Percentiles rank a stretch among this genome's conserved stretches.
These are phyloP conservation scores for Bimastos eiseni DNA, from an alignment of 2,888 invertebrate genomes.

Conservation along the genomic window DNA sequence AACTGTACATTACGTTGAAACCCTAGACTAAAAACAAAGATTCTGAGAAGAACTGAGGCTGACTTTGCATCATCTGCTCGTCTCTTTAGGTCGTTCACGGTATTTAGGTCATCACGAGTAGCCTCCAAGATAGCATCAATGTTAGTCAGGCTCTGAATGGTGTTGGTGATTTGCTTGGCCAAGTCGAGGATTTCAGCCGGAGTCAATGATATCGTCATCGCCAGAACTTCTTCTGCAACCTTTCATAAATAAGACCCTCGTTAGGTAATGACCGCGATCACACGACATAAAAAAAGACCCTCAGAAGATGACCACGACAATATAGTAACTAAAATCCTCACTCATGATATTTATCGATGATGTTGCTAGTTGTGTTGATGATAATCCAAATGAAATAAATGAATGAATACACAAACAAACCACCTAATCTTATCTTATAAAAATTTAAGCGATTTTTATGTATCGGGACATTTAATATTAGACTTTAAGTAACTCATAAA, in stretches of 20 bases:
- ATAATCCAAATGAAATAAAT: neutral
- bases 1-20: neutral
- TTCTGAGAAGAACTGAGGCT: constrained; percentile 46
- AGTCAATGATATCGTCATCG: constrained; percentile 79
- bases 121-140: constrained; percentile 88
- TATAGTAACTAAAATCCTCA: neutral
- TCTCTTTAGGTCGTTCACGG: constrained; percentile 75
- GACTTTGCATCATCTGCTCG: constrained; percentile 79
- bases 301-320: neutral
- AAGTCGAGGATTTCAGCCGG: constrained; percentile 68
- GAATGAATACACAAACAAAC: neutral
- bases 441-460: neutral
- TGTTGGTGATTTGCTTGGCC: constrained; percentile 71
- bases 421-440: neutral
- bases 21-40: neutral
- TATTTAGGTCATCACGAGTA: constrained; percentile 79
- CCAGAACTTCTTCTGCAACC: constrained; percentile 69
- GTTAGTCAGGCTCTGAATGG: constrained; percentile 87
- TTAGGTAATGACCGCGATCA: neutral
- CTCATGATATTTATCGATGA: neutral
- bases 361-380: too few species aligned
- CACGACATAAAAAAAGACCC: neutral
- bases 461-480: too few species aligned
- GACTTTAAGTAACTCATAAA: too few species aligned
- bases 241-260: constrained; percentile 34